Evolutionary conservation across 2,113 vertebrate genomes (phyloP), one percentile per base, ranked within the genome.

Genomic region (Crotalus tigris): DNA sequence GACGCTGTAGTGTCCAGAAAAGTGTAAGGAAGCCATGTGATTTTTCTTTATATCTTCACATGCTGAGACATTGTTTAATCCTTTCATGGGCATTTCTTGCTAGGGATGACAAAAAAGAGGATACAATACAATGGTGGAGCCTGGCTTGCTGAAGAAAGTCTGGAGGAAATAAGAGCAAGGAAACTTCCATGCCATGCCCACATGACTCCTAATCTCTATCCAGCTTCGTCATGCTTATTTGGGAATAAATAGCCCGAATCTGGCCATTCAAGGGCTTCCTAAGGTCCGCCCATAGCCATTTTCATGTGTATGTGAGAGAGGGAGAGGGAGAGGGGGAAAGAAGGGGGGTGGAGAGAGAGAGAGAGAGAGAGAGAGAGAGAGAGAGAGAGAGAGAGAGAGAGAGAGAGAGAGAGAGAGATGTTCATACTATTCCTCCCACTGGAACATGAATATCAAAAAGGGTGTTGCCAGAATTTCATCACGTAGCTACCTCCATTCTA

Each of bases 11-110:
- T 81, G 33, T 81, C 69, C 17, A 6, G 3, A 39, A 81, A 39
- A 21, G 19, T 81, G 94, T 46, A 97, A 86, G 94, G 97, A 98
- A 87, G 96, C 95, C 10, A 94, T 91, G 46, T 91, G 85, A 21
- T 39, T 81, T 81, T 8, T 6, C 33, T 81, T 81, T 81, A 81
- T 39, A 81, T 81, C 33, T 21, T 39, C 33, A 39, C 17, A 81
- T 3, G 69, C 33, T 39, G 97, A 88, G 75, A 85, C 26, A 92
- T 94, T 54, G 85, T 92, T 58, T 94, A 96, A 55, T 97, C 97
- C 0, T 96, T 97, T 97, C 97, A 97, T 89, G 96, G 95, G 91
- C 96, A 97, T 26, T 97, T 95, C n/a, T 58, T 90, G 33, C 95
- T 46, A 1, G 54, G 91, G 81, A 39, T 81, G 44, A 95, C 57